A percentile compares a stretch with the other conserved stretches of the same genome.
These are phyloP conservation scores for Lasioglossum malachurum DNA, from an alignment of 2,888 invertebrate species.

Conservation along the genomic window DNA sequence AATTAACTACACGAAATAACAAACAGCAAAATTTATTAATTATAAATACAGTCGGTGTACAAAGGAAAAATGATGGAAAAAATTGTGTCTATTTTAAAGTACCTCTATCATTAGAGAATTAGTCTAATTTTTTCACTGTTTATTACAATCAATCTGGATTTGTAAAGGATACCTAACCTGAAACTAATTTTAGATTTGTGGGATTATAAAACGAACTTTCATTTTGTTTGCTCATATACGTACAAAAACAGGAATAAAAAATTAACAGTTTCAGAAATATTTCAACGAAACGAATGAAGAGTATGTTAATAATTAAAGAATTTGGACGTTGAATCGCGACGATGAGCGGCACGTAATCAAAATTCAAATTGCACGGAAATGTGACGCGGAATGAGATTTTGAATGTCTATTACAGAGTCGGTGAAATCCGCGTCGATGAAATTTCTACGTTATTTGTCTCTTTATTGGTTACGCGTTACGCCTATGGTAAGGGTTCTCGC, in stretches of 20 bases:
- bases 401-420: neutral
- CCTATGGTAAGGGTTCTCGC: constrained; percentile 55
- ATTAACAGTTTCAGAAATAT: neutral
- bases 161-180: neutral
- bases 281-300: neutral
- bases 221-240: neutral
- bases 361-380: neutral
- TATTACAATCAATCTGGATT: neutral
- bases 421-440: neutral
- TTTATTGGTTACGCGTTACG: constrained; percentile 58
- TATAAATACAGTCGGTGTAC: neutral
- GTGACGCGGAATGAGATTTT: neutral
- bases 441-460: constrained; percentile 13
- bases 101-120: neutral
- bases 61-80: too few relatives aligned
- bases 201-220: neutral
- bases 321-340: neutral
- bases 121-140: neutral
- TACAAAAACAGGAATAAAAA: neutral
- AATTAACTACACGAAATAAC: neutral
- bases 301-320: neutral
- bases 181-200: neutral
- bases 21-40: neutral
- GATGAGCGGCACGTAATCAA: neutral
- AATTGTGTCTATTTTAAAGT: too few relatives aligned